Evolutionary conservation across 2,113 vertebrate genomes (phyloP).

Genomic region (Rhynchopsitta pachyrhyncha): DNA sequence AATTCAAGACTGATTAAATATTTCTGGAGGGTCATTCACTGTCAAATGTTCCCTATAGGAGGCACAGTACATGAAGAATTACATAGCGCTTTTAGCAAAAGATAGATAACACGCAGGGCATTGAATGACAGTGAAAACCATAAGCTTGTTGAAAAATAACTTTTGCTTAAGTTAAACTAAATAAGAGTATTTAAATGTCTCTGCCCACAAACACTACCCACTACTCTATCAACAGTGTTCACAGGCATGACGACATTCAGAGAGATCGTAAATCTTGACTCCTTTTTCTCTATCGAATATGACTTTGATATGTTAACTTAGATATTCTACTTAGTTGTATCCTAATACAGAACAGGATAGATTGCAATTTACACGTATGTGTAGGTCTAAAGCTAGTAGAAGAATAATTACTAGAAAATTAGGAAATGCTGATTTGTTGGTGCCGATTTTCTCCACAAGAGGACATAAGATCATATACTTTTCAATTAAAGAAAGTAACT

Average conservation of each 20-base stretch:
- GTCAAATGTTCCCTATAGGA: not conserved
- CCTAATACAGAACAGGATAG: not conserved
- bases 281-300: not conserved
- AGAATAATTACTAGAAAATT: not conserved
- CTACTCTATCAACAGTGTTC: not conserved
- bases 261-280: not conserved
- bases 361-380: not conserved
- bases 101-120: not conserved
- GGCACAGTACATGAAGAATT: not conserved
- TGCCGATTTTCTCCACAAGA: not conserved
- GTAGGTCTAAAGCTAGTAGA: not conserved
- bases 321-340: not conserved
- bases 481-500: not conserved
- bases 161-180: not conserved
- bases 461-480: not conserved
- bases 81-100: not conserved
- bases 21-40: not conserved
- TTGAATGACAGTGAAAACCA: not conserved
- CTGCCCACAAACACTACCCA: not conserved
- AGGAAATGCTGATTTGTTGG: not conserved
- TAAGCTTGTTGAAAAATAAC: not conserved
- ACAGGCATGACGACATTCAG: not conserved
- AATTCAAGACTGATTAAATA: not conserved
- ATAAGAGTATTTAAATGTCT: not conserved
- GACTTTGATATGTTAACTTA: not conserved